phyloP scores from a whole-genome alignment of 2,888 invertebrate species.

The Papilio elwesi region DNA sequence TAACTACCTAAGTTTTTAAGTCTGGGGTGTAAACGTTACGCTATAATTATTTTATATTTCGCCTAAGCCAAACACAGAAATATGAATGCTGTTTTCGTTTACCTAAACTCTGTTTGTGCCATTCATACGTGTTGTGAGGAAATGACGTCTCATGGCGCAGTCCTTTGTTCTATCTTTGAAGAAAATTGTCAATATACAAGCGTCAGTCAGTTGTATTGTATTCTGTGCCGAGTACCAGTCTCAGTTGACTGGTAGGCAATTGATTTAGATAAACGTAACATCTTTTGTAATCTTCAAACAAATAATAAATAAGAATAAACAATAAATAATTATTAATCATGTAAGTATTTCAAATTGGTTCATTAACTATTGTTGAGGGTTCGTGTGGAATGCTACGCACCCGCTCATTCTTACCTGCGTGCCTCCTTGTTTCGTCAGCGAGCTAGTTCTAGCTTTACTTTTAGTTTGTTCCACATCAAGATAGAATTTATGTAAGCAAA shows the following conservation, averaged over 20 bases:
- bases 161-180: conserved; percentile 51
- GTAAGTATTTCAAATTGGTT: too few relatives aligned
- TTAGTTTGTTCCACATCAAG: too few relatives aligned
- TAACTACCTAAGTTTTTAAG: too few relatives aligned
- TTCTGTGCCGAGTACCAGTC: conserved; percentile 49
- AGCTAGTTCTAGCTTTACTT: too few relatives aligned
- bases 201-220: conserved; percentile 51
- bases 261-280: conserved; percentile 13
- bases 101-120: neutral
- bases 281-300: neutral
- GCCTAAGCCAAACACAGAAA: neutral
- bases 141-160: conserved; percentile 37
- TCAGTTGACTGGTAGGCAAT: conserved; percentile 23
- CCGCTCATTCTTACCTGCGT: too few relatives aligned
- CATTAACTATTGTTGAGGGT: too few relatives aligned
- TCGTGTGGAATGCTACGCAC: too few relatives aligned
- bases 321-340: too few relatives aligned
- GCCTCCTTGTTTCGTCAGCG: too few relatives aligned
- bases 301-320: too few relatives aligned
- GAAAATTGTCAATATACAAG: conserved; percentile 49
- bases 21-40: too few relatives aligned
- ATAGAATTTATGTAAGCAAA: too few relatives aligned
- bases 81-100: conserved; percentile 15
- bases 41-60: neutral
- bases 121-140: conserved; percentile 4